phyloP scores from a whole-genome alignment of 2,113 vertebrate genomes.

The Lates calcarifer region DNA sequence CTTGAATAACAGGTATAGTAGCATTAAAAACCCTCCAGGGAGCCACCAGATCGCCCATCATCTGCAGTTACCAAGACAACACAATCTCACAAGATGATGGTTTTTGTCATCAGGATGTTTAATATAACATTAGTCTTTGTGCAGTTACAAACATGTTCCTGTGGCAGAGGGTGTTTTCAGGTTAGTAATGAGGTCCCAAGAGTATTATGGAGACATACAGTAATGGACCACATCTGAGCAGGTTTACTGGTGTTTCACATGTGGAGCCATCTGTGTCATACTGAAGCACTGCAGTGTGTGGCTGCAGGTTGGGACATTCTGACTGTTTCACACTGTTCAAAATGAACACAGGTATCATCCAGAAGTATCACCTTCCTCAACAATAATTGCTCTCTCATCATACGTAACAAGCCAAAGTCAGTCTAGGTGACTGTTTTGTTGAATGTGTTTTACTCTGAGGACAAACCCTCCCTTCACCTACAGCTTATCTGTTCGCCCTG shows the following conservation, averaged over 20 bases:
- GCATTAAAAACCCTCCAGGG: slow-evolving; percentile 37
- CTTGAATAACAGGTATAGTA: slow-evolving; percentile 49
- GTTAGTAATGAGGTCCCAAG: slow-evolving; percentile 24
- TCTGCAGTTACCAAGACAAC: slow-evolving; percentile 54
- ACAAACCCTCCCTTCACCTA: slow-evolving; percentile 20
- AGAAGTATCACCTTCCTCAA: not conserved
- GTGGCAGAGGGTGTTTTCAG: slow-evolving; percentile 6
- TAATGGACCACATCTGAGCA: not conserved
- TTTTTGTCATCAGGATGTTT: not conserved
- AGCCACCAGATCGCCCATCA: slow-evolving; percentile 23
- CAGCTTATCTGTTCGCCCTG: slow-evolving; percentile 8
- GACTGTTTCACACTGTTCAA: not conserved
- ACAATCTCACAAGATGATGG: slow-evolving; percentile 6
- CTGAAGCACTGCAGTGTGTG: not conserved
- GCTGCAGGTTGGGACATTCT: not conserved
- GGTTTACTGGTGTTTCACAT: slow-evolving; percentile 37
- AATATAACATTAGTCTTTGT: not conserved
- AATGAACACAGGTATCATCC: not conserved
- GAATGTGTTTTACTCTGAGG: slow-evolving; percentile 7
- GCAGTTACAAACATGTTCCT: not conserved
- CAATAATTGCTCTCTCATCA: not conserved
- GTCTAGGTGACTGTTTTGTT: slow-evolving; percentile 3
- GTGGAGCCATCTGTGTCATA: slow-evolving; percentile 23
- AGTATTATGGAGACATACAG: slow-evolving; percentile 19
- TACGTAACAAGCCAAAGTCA: not conserved